Evolutionary conservation across 2,113 vertebrate species (phyloP).

Genomic region (Apaloderma vittatum): DNA sequence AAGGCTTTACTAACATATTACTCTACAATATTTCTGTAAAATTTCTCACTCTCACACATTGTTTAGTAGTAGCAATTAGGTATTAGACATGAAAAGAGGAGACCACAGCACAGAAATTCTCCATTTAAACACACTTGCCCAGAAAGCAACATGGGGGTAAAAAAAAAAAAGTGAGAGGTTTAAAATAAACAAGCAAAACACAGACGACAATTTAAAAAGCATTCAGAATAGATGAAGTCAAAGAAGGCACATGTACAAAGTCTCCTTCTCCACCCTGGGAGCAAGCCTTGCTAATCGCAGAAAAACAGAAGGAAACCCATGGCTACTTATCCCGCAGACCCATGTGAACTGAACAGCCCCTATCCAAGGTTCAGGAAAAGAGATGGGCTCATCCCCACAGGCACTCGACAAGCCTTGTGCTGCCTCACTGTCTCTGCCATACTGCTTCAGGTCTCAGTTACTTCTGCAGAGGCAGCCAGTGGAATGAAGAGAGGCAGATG

Average conservation of each 20-base stretch:
- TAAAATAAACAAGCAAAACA: not conserved
- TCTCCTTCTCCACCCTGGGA: not conserved
- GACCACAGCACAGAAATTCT: not conserved
- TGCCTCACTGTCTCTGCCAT: not conserved
- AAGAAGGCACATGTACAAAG: not conserved
- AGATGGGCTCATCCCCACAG: not conserved
- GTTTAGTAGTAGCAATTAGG: not conserved
- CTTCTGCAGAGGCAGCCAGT: not conserved
- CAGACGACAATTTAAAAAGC: not conserved
- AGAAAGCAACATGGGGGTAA: accelerated
- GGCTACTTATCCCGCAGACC: not conserved
- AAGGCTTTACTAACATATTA: not conserved
- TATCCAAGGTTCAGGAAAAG: not conserved
- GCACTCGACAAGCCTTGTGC: not conserved
- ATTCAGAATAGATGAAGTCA: not conserved
- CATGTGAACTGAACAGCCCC: accelerated
- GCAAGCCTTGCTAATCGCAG: not conserved
- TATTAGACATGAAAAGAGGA: not conserved
- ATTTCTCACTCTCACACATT: not conserved
- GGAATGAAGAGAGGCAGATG: not conserved
- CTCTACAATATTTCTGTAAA: not conserved
- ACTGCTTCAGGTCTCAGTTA: not conserved
- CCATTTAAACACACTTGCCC: not conserved
- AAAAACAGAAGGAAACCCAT: not conserved
- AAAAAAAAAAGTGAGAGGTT: accelerated